These are phyloP conservation scores for Nowickia ferox DNA, from an alignment of 2,888 invertebrate species.

Conservation along the genomic window DNA sequence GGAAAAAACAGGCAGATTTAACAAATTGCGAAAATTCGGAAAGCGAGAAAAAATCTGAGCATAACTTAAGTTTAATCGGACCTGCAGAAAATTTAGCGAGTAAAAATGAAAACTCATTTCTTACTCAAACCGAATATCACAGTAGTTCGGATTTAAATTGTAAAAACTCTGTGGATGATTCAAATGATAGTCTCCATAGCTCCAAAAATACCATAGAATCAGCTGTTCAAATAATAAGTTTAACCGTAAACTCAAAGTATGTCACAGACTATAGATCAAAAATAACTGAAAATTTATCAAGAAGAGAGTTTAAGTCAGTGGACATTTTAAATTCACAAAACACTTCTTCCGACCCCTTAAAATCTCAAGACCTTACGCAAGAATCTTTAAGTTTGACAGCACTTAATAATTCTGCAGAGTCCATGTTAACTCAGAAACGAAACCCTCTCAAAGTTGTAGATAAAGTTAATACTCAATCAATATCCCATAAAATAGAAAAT, in stretches of 20 bases:
- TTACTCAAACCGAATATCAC: background rate
- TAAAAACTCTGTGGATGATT: background rate
- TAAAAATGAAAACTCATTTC: background rate
- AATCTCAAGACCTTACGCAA: background rate
- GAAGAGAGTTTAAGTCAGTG: background rate
- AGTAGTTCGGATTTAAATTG: background rate
- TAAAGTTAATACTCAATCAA: background rate
- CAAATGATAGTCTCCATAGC: background rate
- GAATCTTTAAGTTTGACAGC: constrained; percentile 2
- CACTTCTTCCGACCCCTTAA: background rate
- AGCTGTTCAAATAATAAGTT: constrained; percentile 1
- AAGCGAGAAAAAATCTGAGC: no score
- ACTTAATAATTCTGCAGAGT: constrained; percentile 1
- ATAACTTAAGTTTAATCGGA: background rate
- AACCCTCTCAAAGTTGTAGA: background rate
- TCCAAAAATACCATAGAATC: background rate
- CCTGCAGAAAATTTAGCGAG: background rate
- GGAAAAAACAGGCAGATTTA: background rate
- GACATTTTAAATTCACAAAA: constrained; percentile 28
- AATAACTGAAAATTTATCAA: constrained; percentile 27
- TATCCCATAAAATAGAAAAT: constrained; percentile 1
- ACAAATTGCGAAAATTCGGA: background rate
- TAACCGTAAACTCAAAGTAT: constrained; percentile 39
- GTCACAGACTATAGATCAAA: constrained; percentile 39
- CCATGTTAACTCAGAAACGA: background rate